Base-by-base conservation (phyloP, 2,113 vertebrate species). In the Falcunculus frontatus region DNA sequence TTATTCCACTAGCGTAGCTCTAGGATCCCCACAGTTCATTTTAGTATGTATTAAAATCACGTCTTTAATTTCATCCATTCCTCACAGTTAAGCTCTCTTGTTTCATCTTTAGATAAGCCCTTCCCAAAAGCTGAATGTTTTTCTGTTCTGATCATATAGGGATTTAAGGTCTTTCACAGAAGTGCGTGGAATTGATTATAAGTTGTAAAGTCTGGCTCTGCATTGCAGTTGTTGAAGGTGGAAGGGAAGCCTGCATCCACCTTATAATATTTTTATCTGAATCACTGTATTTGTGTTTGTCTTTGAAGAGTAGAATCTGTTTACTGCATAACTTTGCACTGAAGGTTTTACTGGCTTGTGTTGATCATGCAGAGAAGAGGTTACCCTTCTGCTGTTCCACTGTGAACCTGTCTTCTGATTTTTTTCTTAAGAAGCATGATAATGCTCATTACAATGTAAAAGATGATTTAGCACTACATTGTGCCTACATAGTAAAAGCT, bases 61-160 rank as follows among this genome's bases (percentile, higher is more conserved):
- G 0, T 60, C 37, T 90, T 46, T 56, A 19, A 63, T 95, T 92
- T 89, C 65, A 30, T 74, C 20, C 7, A 3, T 63, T 91, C 67
- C 91, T 84, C 49, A 39, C 47, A n/a, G 72, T 56, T 73, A 76
- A 86, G 42, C 50, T 86, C 7, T 56, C 27, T 74, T 86, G 64
- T 87, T 96, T 92, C 76, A 90, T 76, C 52, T 92, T 89, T 47
- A 90, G 44, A 22, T 75, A 90, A 93, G 92, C 47, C 44, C 14
- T 84, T 80, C 68, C 60, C 64, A 32, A 72, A 68, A 92, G 39
- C 63, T 70, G 42, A 46, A 65, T 77, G 26, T 44, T 89, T 7
- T 69, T 81, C 52, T 89, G 14, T 42, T 84, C 57, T 90, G 84
- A 62, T 64, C 41, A 7, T 49, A 33, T 16, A 46, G 35, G 30